A percentile compares a stretch with the other conserved stretches of the same genome.
phyloP scores from a whole-genome alignment of 1,140 invertebrate genomes.

The Drosophila rufa region DNA sequence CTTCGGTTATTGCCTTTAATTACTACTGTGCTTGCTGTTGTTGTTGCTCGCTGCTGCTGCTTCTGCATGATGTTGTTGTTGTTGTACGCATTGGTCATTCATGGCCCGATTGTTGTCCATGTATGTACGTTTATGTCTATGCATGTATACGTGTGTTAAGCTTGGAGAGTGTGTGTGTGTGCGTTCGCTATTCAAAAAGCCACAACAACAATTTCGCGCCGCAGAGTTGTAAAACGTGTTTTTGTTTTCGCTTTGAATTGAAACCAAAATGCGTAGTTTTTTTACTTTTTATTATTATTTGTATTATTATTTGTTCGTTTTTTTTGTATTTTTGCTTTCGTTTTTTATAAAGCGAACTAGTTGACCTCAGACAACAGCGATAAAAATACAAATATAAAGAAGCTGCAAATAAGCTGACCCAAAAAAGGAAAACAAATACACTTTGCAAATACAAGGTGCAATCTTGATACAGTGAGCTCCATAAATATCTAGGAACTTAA shows the following conservation, averaged over 20 bases:
- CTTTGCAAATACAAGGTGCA: constrained; percentile 2
- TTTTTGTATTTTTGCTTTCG: constrained; percentile 61
- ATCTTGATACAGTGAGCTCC: neutral
- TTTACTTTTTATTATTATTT: constrained; percentile 43
- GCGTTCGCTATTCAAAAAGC: constrained; percentile 61
- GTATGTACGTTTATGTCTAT: constrained; percentile 17
- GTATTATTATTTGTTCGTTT: constrained; percentile 13
- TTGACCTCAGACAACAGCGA: constrained; percentile 74
- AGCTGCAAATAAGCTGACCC: constrained; percentile 26
- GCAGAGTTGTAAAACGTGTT: constrained; percentile 80
- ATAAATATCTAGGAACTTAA: neutral
- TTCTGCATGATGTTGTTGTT: constrained; percentile 30
- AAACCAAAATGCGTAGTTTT: constrained; percentile 73
- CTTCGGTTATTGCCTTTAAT: constrained; percentile 82
- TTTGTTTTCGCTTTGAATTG: constrained; percentile 65
- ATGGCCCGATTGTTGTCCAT: constrained; percentile 49
- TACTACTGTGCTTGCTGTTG: constrained; percentile 54
- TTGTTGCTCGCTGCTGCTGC: constrained; percentile 20
- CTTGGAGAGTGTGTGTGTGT: constrained; percentile 17
- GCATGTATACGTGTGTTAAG: constrained; percentile 19
- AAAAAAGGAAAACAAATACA: constrained; percentile 42
- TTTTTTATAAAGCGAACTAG: constrained; percentile 42
- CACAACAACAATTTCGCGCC: constrained; percentile 69
- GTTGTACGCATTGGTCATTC: constrained; percentile 74
- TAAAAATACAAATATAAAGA: constrained; percentile 43